Evolutionary conservation across 2,797 vertebrate species (phyloP), one percentile per base, ranked within the genome.

Genomic region (Pelobates cultripes): DNA sequence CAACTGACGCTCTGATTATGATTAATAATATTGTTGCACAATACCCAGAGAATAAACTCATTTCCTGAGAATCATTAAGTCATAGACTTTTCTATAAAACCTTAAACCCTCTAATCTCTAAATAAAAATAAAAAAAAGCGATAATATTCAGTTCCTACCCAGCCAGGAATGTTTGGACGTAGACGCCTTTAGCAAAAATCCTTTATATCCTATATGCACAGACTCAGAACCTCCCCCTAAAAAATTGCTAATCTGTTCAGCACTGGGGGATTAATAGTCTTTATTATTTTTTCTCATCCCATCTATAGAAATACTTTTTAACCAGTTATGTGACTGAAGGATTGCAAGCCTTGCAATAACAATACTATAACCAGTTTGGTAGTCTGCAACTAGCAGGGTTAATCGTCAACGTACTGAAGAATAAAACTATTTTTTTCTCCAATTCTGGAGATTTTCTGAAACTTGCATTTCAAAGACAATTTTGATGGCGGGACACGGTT

Each of bases 231-330:
- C 74, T 14, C 60, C 80, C 28, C 55, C 73, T 43, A 40, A 72
- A 63, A 75, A 47, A n/a, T 43, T 40, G 15, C 66, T 82, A 77
- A 82, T 78, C 81, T 61, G 61, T 40, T 77, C 15, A 44, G 41
- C 41, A 70, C 70, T 44, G 40, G 4, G 51, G 57, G 81, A 73
- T 78, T 78, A 82, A 82, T 75, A 82, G 73, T 61, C 7, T n/a
- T 51, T 72, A 44, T 28, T 10, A n/a, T 68, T 43, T 43, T 13
- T 51, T 64, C 17, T 67, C 15, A 8, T 41, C 51, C 47, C 15
- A 57, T 73, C 12, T 57, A 40, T 57, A 7, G 28, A 60, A 73
- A 45, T 42, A 15, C 45, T 44, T 40, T 53, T 72, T 47, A 72
- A 57, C 55, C 14, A 7, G 5, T 57, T 12, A 57, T 4, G 55